Percentiles rank a stretch among this genome's conserved stretches.
phyloP scores from a whole-genome alignment of 2,113 vertebrate genomes.

The Laticauda colubrina region DNA sequence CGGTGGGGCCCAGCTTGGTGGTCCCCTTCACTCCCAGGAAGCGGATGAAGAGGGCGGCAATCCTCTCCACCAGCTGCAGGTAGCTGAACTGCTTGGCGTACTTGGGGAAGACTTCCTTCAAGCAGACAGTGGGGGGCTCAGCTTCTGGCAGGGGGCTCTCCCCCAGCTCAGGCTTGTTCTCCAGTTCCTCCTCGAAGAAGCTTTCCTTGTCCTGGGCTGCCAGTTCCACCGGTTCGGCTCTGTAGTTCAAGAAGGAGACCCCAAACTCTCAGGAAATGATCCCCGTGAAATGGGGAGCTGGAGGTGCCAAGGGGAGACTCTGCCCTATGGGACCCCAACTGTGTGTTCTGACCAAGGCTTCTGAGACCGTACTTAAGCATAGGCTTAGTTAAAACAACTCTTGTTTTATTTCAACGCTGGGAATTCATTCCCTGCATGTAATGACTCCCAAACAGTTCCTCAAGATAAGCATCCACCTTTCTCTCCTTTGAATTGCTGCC shows the following conservation, averaged over 20 bases:
- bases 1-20: slow-evolving; percentile 88
- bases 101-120: slow-evolving; percentile 97
- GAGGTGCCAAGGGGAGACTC: neutral
- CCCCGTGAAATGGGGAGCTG: neutral
- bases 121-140: slow-evolving; percentile 79
- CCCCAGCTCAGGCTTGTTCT: fast-evolving
- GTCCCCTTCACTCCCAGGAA: slow-evolving; percentile 93
- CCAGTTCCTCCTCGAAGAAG: slow-evolving; percentile 33
- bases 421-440: no score
- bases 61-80: slow-evolving; percentile 85
- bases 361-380: no score
- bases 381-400: no score
- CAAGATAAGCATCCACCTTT: no score
- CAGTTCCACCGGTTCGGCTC: slow-evolving; percentile 49
- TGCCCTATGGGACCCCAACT: neutral
- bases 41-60: slow-evolving; percentile 85
- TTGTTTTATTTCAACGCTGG: no score
- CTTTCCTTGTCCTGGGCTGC: slow-evolving; percentile 47
- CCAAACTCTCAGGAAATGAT: neutral
- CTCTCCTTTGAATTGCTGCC: no score
- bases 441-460: no score
- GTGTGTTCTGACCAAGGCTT: no score
- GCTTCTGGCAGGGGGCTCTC: neutral
- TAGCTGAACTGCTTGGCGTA: slow-evolving; percentile 89
- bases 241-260: slow-evolving; percentile 40